These are phyloP conservation scores for Drosophila nigrodunni DNA, from an alignment of 1,140 invertebrate species.

Conservation along the genomic window DNA sequence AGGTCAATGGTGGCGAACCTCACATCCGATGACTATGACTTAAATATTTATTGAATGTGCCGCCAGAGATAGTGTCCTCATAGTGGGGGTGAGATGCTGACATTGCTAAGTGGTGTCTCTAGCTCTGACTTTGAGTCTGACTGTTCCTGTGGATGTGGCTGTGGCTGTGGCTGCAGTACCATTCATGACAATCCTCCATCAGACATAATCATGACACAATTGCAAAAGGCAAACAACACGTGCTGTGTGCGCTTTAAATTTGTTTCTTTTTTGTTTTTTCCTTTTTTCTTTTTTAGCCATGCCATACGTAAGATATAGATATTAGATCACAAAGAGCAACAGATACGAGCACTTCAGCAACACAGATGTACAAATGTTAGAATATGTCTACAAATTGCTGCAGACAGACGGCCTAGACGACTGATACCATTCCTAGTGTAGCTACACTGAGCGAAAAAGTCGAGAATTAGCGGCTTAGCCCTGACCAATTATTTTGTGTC, in stretches of 20 bases:
- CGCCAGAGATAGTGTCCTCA: constrained; percentile 5
- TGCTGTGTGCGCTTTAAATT: constrained; percentile 49
- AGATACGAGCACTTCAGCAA: constrained; percentile 42
- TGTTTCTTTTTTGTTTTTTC: not conserved
- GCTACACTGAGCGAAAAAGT: too few species aligned
- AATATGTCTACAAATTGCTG: constrained; percentile 75
- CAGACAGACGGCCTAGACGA: constrained; percentile 62
- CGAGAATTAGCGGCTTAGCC: too few species aligned
- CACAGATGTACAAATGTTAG: constrained; percentile 22
- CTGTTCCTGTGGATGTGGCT: not conserved
- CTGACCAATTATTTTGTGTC: too few species aligned
- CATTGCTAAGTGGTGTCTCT: constrained; percentile 28
- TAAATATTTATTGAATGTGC: constrained; percentile 70
- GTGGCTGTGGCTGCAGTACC: not conserved
- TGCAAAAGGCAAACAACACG: constrained; percentile 72
- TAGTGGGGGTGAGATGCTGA: not conserved
- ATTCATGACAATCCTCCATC: constrained; percentile 18
- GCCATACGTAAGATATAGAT: constrained; percentile 37
- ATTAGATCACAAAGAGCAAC: constrained; percentile 53
- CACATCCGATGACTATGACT: constrained; percentile 33
- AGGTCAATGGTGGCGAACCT: constrained; percentile 35
- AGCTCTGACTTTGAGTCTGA: not conserved
- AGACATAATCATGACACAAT: constrained; percentile 68
- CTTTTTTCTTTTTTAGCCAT: not conserved
- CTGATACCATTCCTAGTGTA: constrained; percentile 56